phyloP scores from a whole-genome alignment of 2,113 vertebrate genomes.

The Clarias batrachus region DNA sequence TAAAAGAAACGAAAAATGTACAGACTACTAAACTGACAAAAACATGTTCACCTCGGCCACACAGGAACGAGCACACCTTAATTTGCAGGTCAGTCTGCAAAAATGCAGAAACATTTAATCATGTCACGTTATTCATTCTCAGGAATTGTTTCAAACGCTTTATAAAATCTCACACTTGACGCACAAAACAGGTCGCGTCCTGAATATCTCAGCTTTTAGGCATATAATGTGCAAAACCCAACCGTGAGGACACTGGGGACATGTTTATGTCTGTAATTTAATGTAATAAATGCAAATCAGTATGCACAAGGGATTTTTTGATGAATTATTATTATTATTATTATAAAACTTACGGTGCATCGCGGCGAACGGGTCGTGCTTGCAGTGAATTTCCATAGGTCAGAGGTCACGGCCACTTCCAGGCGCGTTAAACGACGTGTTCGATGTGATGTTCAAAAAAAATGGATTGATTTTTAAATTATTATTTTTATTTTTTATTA shows the following conservation, averaged over 20 bases:
- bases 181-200: no score
- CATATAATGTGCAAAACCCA: background rate
- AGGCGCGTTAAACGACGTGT: conserved; percentile 53
- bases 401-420: conserved; percentile 38
- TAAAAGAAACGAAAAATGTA: background rate
- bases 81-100: background rate
- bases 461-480: background rate
- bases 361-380: conserved; percentile 98
- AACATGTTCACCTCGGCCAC: background rate
- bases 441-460: conserved; percentile 6
- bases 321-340: background rate
- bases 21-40: background rate
- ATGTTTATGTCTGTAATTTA: background rate
- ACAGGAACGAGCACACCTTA: background rate
- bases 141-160: background rate
- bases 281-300: background rate
- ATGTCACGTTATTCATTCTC: no score
- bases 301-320: background rate
- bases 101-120: background rate
- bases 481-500: background rate
- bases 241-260: background rate
- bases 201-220: background rate
- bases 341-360: conserved; percentile 92
- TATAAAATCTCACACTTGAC: background rate
- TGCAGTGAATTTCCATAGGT: conserved; percentile 99